Base-by-base conservation (phyloP, 2,888 invertebrate genomes). In the Odontocerum albicorne region DNA sequence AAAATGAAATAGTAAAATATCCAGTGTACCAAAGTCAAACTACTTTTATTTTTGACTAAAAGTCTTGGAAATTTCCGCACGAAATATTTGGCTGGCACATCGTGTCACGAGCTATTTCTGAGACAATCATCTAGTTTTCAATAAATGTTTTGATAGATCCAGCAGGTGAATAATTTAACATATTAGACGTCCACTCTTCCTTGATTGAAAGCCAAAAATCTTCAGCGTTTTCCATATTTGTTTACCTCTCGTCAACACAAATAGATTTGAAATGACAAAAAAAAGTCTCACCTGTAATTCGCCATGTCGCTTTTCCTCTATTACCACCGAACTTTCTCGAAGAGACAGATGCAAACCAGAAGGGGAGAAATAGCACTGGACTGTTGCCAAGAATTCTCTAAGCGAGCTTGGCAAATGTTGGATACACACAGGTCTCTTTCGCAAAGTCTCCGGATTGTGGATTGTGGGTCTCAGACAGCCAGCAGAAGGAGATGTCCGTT, bases 231-330 rank as follows among this genome's bases (percentile, higher is more conserved):
- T 27, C 10, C 10, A 4, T 27, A 7, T 27, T 4, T 27, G 27
- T 27, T 7, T 10, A 27, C 4, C 27, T 27, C 27, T 27, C 4
- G 27, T 7, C 6, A 7, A 13, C 38, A 16, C 16, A 40, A 40
- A 40, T 21, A 21, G 40, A 32, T 31, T 15, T 6, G 15, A 35
- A 8, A 15, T 7, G 21, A 32, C 6, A 31, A 16, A n/a, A n/a
- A n/a, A 35, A 20, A 38, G 21, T 46, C 53, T 53, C 53, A 53
- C 53, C 53, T 53, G 53, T 38, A 53, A 17, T 53, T 39, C 27
- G 53, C 53, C 53, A 53, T 53, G 39, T 31, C 21, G 10, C 16
- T 2, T 50, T 19, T 44, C 45, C 12, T 16, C 32, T 44, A 13
- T 44, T 2, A 42, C 33, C 22, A 27, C 12, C 15, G 21, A 31